phyloP scores from a whole-genome alignment of 2,113 vertebrate genomes.

The Istiophorus platypterus region DNA sequence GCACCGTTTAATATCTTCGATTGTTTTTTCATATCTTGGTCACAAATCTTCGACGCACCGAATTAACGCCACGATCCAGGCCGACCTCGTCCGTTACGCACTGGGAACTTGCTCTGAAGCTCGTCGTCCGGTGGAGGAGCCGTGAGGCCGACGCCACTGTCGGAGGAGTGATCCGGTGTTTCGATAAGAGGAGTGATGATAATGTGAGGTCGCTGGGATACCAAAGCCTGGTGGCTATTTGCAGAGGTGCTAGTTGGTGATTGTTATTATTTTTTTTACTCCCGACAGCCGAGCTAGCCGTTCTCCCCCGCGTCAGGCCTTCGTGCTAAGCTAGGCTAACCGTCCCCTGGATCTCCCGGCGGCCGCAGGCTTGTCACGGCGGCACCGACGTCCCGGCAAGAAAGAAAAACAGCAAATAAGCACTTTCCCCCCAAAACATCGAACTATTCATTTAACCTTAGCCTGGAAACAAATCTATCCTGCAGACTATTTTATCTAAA shows the following conservation, averaged over 20 bases:
- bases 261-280: neutral
- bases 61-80: too few species aligned
- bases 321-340: neutral
- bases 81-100: too few species aligned
- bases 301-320: neutral
- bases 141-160: neutral
- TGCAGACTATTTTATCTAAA: neutral
- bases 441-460: neutral
- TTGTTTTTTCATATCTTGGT: neutral
- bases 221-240: neutral
- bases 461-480: conserved; percentile 1
- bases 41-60: too few species aligned
- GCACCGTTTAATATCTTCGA: too few species aligned
- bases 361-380: too few species aligned
- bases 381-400: too few species aligned
- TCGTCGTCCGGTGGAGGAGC: neutral
- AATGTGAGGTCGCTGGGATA: neutral
- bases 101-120: too few species aligned
- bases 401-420: neutral
- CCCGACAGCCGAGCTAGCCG: neutral
- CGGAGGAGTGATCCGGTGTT: neutral
- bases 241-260: neutral
- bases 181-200: neutral
- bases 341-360: neutral
- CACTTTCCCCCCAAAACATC: neutral